Evolutionary conservation across 2,888 invertebrate species (phyloP).

Genomic region (Xestoiulus laeticollis): DNA sequence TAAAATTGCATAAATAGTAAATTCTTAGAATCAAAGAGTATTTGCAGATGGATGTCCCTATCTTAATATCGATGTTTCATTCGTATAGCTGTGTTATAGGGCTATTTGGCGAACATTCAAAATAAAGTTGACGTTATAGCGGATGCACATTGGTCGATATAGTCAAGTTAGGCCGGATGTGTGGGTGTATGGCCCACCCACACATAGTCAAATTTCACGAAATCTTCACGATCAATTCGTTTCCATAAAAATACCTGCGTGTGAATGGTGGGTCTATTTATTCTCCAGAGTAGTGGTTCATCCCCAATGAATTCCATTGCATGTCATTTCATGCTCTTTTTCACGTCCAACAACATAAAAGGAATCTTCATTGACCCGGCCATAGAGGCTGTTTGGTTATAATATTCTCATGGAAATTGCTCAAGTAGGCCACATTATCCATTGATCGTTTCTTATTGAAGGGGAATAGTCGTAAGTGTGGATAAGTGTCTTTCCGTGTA

Average conservation of each 20-base stretch:
- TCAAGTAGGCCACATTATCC: conserved; percentile 1
- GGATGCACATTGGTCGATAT: neutral
- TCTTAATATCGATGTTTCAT: neutral
- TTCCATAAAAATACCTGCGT: neutral
- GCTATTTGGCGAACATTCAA: neutral
- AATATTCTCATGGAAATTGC: neutral
- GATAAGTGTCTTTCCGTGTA: conserved; percentile 35
- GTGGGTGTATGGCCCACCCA: neutral
- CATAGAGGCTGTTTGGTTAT: neutral
- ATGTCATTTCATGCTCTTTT: neutral
- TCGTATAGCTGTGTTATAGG: neutral
- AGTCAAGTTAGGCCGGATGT: neutral
- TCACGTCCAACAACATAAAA: neutral
- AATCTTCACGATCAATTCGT: neutral
- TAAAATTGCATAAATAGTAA: neutral
- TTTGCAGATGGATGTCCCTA: neutral
- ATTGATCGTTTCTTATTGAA: conserved; percentile 27
- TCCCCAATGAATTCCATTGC: neutral
- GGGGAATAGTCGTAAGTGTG: neutral
- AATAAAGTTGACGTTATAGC: neutral
- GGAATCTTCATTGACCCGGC: neutral
- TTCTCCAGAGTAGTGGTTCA: neutral
- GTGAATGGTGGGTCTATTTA: neutral
- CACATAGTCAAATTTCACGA: neutral
- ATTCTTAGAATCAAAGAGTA: neutral